Evolutionary conservation across 2,888 invertebrate genomes (phyloP).

Genomic region (Diaperis boleti): DNA sequence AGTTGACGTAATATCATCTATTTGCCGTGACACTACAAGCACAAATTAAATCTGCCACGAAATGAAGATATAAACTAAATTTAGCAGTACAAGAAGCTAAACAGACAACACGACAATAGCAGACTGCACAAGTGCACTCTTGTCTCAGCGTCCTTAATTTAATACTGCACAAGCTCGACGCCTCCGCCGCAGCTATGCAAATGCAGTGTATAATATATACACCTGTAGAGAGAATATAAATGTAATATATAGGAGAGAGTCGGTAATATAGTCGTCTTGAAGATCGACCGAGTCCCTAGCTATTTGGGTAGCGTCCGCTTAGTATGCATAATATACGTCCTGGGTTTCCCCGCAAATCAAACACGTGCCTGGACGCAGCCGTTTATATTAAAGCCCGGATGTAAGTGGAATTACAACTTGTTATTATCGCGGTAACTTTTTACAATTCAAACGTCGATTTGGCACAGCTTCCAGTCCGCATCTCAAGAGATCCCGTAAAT

Average conservation of each 20-base stretch:
- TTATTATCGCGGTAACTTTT: constrained; percentile 36
- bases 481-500: constrained; percentile 27
- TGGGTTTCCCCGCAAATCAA: constrained; percentile 51
- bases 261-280: constrained; percentile 30
- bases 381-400: constrained; percentile 52
- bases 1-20: neutral
- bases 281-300: constrained; percentile 1
- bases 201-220: constrained; percentile 29
- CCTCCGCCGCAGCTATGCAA: constrained; percentile 29
- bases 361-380: constrained; percentile 53
- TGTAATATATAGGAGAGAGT: constrained; percentile 27
- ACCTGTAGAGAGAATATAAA: constrained; percentile 26
- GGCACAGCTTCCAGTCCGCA: constrained; percentile 26
- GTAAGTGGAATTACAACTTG: constrained; percentile 49
- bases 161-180: constrained; percentile 16
- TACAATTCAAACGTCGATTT: constrained; percentile 33
- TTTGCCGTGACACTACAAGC: neutral
- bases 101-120: neutral
- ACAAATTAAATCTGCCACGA: neutral
- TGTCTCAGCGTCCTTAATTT: constrained; percentile 1
- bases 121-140: neutral
- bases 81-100: neutral
- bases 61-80: neutral
- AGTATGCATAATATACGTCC: constrained; percentile 54
- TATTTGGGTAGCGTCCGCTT: constrained; percentile 43